A percentile compares a stretch with the other conserved stretches of the same genome.
Evolutionary conservation across 2,113 vertebrate species (phyloP).

Genomic region (Montifringilla adamsi): DNA sequence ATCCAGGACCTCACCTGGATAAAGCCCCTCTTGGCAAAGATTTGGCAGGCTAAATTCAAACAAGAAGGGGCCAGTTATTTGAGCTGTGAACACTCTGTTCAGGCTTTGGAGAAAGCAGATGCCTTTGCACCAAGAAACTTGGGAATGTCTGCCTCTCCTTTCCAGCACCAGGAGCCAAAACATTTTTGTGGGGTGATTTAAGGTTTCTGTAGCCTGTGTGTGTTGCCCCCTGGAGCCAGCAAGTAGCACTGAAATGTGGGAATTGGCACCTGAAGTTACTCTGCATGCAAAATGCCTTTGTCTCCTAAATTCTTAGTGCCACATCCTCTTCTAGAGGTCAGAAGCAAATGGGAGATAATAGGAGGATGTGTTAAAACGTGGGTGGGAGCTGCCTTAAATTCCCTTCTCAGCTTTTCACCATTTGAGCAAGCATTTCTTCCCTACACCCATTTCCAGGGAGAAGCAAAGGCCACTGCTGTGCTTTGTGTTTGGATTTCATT

Average conservation of each 20-base stretch:
- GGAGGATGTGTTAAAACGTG: accelerated
- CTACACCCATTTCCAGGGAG: not conserved
- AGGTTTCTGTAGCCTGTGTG: not conserved
- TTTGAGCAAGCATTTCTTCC: not conserved
- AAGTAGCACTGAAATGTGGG: not conserved
- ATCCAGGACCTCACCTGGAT: not conserved
- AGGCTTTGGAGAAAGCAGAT: not conserved
- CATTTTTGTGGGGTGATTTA: not conserved
- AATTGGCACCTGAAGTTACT: not conserved
- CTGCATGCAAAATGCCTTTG: not conserved
- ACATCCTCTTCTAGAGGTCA: not conserved
- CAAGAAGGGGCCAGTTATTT: not conserved
- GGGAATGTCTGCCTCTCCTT: not conserved
- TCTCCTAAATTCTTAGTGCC: not conserved
- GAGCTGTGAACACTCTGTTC: not conserved
- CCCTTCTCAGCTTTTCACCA: not conserved
- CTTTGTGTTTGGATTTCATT: not conserved
- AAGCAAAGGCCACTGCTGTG: not conserved
- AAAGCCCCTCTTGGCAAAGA: not conserved
- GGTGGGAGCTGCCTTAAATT: not conserved
- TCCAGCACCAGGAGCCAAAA: not conserved
- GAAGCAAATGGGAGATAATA: not conserved
- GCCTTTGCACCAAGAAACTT: not conserved
- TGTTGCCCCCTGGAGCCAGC: not conserved
- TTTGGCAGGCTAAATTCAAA: not conserved